phyloP scores from a whole-genome alignment of 2,797 vertebrate species.

The Hippopotamyrus pictus region DNA sequence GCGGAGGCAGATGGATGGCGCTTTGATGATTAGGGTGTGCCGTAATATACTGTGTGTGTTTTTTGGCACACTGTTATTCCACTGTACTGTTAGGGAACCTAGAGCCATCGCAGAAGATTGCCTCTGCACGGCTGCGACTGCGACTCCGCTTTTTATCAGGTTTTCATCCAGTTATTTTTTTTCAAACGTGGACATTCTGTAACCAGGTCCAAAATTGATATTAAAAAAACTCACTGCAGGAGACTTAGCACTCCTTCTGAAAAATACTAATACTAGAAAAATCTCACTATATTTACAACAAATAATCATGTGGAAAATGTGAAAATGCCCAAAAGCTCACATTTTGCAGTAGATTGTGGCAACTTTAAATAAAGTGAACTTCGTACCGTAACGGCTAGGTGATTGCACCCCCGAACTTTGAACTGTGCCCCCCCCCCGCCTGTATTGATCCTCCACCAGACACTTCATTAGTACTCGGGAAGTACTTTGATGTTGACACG shows the following conservation, averaged over 20 bases:
- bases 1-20: constrained; percentile 53
- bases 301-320: neutral
- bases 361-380: neutral
- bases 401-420: neutral
- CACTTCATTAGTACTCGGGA: neutral
- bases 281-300: neutral
- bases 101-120: constrained; percentile 7
- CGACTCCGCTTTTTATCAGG: neutral
- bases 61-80: constrained; percentile 39
- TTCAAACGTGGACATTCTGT: neutral
- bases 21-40: constrained; percentile 58
- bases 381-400: neutral
- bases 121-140: neutral
- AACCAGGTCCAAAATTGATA: neutral
- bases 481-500: neutral
- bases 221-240: neutral
- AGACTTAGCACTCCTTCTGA: neutral
- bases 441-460: neutral
- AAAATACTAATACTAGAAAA: neutral
- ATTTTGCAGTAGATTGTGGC: neutral
- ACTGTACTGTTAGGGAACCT: neutral
- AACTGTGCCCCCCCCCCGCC: neutral
- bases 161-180: neutral
- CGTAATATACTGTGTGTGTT: constrained; percentile 49
- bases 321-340: neutral